Base-by-base conservation (phyloP, 2,797 vertebrate genomes). In the Melanotaenia boesemani region DNA sequence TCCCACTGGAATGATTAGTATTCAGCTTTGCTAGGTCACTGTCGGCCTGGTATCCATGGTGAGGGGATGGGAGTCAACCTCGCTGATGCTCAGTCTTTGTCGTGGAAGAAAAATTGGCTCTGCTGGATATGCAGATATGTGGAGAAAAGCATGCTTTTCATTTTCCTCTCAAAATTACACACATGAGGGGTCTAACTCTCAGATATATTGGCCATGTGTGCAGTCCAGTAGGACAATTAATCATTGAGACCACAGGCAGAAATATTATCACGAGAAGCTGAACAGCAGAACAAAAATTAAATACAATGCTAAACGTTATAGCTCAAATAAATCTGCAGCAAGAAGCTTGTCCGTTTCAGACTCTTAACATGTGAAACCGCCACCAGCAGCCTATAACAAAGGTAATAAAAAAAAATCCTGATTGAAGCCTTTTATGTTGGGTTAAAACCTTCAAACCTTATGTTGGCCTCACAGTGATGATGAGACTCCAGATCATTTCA, bases 1-100 rank as follows among this genome's bases (percentile, higher is more conserved):
- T 71, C 74, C 78, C 67, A 80, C 69, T 20, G 44, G 65, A 22
- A 76, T 79, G 46, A 88, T 93, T 91, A 91, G 81, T 79, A 89
- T 91, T 86, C 87, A 80, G 79, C 81, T 80, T 80, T 67, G 64
- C 86, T 71, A 83, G 79, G 83, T 73, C 85, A 68, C 82, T 68
- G 80, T 84, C 72, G 71, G 83, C 72, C 80, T 86, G 85, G 93
- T 92, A 73, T 86, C 90, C 92, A 94, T 91, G 88, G 91, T 90
- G 91, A 93, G 84, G 83, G 64, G 84, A 91, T 70, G 74, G 59
- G 70, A 89, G 82, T 82, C 78, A 76, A 77, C 77, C 83, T 81
- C 44, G n/a, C 68, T 67, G 74, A 62, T 55, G 81, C 82, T 73
- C 67, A 4, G 64, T 80, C 79, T 85, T 86, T 88, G 74, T 90